A percentile compares a stretch with the other conserved stretches of the same genome.
Evolutionary conservation across 2,113 vertebrate species (phyloP).

Genomic region (Prolemur simus): DNA sequence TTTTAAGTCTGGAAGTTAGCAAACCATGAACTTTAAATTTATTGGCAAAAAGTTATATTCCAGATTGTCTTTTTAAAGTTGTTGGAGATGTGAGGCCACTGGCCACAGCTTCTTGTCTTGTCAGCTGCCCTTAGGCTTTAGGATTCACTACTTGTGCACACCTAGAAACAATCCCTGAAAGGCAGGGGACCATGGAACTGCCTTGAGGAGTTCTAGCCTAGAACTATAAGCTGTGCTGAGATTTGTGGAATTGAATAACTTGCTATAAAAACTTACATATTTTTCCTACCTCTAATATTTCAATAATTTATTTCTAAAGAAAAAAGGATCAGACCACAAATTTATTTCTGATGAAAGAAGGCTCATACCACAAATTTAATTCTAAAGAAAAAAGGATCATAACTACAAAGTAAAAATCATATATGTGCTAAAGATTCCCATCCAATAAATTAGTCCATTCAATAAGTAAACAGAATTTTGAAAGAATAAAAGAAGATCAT

Average conservation of each 20-base stretch:
- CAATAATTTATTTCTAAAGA: neutral
- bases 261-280: neutral
- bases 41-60: neutral
- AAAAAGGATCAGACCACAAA: neutral
- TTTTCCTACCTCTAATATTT: neutral
- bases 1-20: neutral
- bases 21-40: neutral
- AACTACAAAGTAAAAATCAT: neutral
- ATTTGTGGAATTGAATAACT: neutral
- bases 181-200: neutral
- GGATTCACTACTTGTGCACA: neutral
- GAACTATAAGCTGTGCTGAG: neutral
- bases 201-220: neutral
- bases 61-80: neutral
- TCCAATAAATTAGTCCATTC: neutral
- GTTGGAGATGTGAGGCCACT: neutral
- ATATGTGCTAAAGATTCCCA: neutral
- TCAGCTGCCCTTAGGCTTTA: neutral
- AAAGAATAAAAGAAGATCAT: neutral
- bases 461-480: neutral
- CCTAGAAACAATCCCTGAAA: neutral
- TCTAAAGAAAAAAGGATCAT: neutral
- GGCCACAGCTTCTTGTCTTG: neutral
- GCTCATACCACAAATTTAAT: neutral
- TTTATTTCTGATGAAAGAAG: neutral